phyloP scores from a whole-genome alignment of 2,113 vertebrate genomes.

The Xenopus laevis region DNA sequence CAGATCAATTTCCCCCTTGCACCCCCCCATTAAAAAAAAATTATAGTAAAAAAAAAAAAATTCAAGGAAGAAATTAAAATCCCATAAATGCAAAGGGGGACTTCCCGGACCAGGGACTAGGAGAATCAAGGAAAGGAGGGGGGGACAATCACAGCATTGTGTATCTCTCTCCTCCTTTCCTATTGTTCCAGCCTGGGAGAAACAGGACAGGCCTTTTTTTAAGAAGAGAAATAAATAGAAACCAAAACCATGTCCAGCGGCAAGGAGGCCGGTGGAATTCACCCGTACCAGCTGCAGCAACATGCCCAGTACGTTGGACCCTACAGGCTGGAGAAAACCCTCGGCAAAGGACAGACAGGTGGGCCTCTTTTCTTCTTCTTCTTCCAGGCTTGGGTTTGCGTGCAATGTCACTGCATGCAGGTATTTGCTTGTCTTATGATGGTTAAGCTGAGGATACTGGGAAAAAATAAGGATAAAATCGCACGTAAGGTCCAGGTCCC shows the following conservation, averaged over 20 bases:
- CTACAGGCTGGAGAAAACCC: constrained; percentile 66
- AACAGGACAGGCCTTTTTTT: constrained; percentile 32
- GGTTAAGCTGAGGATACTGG: too few species aligned
- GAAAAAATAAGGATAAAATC: neutral
- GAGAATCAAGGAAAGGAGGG: constrained; percentile 1
- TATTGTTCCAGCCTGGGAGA: constrained; percentile 46
- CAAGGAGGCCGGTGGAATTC: constrained; percentile 51
- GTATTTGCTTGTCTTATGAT: neutral
- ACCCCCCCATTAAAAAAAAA: constrained; percentile 37
- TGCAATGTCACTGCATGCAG: constrained; percentile 4
- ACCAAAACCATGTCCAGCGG: constrained; percentile 48
- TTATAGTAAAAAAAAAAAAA: neutral
- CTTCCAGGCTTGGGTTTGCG: neutral
- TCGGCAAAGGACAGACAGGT: constrained; percentile 69
- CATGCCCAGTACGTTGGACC: constrained; percentile 65
- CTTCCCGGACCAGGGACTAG: constrained; percentile 19
- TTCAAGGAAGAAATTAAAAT: constrained; percentile 1
- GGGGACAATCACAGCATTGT: constrained; percentile 1
- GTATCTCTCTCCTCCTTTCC: constrained; percentile 7
- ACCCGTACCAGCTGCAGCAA: constrained; percentile 47
- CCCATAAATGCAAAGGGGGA: constrained; percentile 52
- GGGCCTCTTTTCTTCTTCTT: constrained; percentile 40
- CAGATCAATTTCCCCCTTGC: constrained; percentile 24
- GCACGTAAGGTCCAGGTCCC: neutral
- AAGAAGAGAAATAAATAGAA: neutral